These are phyloP conservation scores for Hoplias malabaricus DNA, from an alignment of 2,113 vertebrate genomes.

Conservation along the genomic window DNA sequence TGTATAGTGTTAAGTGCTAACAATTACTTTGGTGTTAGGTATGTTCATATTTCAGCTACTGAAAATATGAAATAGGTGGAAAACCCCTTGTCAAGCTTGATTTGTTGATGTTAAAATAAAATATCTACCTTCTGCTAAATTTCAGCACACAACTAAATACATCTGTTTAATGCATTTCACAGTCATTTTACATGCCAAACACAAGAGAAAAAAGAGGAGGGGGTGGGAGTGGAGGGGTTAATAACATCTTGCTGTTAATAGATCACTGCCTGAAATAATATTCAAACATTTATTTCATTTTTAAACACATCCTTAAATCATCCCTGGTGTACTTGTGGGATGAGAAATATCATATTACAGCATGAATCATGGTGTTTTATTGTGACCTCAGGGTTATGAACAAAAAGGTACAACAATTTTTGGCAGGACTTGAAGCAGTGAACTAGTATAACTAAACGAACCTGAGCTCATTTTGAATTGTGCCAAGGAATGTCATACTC, in stretches of 20 bases:
- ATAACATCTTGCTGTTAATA: not conserved
- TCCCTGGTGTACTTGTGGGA: not conserved
- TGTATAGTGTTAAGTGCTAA: too few relatives aligned
- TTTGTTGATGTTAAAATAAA: too few relatives aligned
- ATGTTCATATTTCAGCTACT: too few relatives aligned
- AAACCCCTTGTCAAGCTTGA: too few relatives aligned
- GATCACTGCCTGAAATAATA: not conserved
- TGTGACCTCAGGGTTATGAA: too few relatives aligned
- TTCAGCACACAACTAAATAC: too few relatives aligned
- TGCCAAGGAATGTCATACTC: not conserved
- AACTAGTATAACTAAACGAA: not conserved
- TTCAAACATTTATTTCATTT: not conserved
- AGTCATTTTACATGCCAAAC: not conserved
- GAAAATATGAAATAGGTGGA: too few relatives aligned
- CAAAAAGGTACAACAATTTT: not conserved
- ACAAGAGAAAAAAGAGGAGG: not conserved
- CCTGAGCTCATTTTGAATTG: not conserved
- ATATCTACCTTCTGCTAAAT: too few relatives aligned
- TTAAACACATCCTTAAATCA: not conserved
- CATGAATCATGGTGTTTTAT: not conserved
- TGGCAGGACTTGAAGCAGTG: not conserved
- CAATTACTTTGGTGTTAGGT: too few relatives aligned
- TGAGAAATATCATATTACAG: not conserved
- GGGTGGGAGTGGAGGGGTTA: not conserved
- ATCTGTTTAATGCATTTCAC: too few relatives aligned